Percentiles rank a stretch among this genome's conserved stretches.
Evolutionary conservation across 2,113 vertebrate species (phyloP).

Genomic region (Clarias batrachus): DNA sequence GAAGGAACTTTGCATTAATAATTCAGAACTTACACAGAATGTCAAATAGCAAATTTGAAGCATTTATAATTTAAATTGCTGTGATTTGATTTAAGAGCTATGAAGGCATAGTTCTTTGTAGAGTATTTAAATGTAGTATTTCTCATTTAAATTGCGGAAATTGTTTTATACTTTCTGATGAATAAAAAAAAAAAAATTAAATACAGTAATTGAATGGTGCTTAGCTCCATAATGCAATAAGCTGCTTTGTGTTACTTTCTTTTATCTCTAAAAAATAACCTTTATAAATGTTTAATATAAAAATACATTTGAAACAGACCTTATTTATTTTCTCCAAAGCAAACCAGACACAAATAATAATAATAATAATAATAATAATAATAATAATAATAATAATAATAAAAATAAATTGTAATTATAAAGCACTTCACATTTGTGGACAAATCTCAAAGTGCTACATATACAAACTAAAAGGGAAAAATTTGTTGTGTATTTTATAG

Average conservation of each 20-base stretch:
- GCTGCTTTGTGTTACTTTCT: neutral
- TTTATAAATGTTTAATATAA: constrained; percentile 8
- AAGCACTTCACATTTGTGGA: too few species aligned
- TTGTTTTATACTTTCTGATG: neutral
- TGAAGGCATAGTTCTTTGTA: neutral
- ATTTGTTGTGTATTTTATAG: neutral
- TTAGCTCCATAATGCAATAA: neutral
- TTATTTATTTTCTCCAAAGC: neutral
- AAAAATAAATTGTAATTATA: too few species aligned
- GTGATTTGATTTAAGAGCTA: neutral
- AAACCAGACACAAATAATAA: neutral
- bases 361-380: too few species aligned
- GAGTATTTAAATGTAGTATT: neutral
- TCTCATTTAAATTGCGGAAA: neutral
- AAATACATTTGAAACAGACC: constrained; percentile 22
- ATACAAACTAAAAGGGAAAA: neutral
- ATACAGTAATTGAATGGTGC: neutral
- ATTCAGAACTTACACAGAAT: constrained; percentile 27
- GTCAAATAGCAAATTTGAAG: neutral
- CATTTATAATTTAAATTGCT: neutral
- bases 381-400: too few species aligned
- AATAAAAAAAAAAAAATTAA: neutral
- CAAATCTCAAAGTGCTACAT: too few species aligned
- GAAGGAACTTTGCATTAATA: constrained; percentile 19
- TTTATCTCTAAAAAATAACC: neutral